Base-by-base conservation (phyloP, 2,888 invertebrate genomes). In the Cantharis rustica region DNA sequence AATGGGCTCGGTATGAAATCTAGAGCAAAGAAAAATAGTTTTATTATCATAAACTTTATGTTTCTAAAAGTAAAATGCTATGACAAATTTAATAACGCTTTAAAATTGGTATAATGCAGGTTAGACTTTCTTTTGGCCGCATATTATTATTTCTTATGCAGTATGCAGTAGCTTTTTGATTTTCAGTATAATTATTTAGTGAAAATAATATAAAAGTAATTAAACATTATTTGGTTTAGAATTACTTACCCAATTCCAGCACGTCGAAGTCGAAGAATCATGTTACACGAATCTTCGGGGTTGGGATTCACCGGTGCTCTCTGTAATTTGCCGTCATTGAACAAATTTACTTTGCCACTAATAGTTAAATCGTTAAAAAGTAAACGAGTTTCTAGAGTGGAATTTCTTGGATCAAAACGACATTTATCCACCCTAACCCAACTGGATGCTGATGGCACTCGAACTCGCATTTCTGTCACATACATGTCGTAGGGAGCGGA, bases 311-410 rank as follows among this genome's bases (percentile, higher is more conserved):
- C 72, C 10, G 87, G 87, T 77, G 89, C 87, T 70, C 90, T 89
- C 11, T 89, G 89, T 77, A 90, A 88, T 72, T 87, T 86, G 5
- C 84, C 86, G 26, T 87, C 88, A 76, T 86, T 85, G 80, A 87
- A 88, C 61, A 95, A 86, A 78, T 94, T 93, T 0, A 95, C 93
- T 82, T 92, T 91, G 0, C 95, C 95, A 78, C 94, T 94, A 70
- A 95, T 94, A 0, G 95, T 94, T 62, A 96, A 88, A 84, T 95
- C 95, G 82, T 94, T 93, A 88, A 96, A 95, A 11, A 94, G 89
- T 0, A 96, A 89, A 84, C 94, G 91, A 0, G 95, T 95, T 81
- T 94, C 94, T 9, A 95, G 88, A 11, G 94, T 94, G 7, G 93
- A 91, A 85, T 93, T 95, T 79, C 90, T 89, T 0, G 94, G 94